Evolutionary conservation across 2,113 vertebrate species (phyloP).

Genomic region (Poecile atricapillus): DNA sequence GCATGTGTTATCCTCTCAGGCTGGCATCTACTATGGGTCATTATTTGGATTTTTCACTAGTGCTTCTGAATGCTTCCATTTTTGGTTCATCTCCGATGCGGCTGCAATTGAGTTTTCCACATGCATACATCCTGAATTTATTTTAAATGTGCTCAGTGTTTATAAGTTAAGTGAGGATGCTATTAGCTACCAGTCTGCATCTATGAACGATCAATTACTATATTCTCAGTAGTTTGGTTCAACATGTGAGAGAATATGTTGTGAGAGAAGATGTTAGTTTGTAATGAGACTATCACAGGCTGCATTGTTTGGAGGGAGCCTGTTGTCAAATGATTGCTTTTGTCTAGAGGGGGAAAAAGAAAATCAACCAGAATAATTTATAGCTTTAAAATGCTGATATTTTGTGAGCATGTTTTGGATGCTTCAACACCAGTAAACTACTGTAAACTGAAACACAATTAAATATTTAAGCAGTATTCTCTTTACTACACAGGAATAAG

Average conservation of each 20-base stretch:
- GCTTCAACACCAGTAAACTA: neutral
- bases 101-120: neutral
- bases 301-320: neutral
- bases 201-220: constrained; percentile 26
- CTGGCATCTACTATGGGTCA: neutral
- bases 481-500: neutral
- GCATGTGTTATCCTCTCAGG: neutral
- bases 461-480: constrained; percentile 45
- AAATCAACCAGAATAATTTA: constrained; percentile 36
- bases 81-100: neutral
- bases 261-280: neutral
- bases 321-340: constrained; percentile 14
- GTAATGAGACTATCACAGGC: neutral
- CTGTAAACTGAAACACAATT: constrained; percentile 12
- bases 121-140: constrained; percentile 28
- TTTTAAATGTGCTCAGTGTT: constrained; percentile 29
- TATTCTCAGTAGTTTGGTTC: neutral
- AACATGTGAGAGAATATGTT: neutral
- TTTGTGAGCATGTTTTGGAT: neutral
- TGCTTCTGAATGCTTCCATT: neutral
- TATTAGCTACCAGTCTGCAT: constrained; percentile 17
- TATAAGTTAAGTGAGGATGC: constrained; percentile 35
- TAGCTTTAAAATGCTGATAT: neutral
- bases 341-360: neutral
- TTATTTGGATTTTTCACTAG: constrained; percentile 13